Percentiles rank a stretch among this genome's conserved stretches.
Evolutionary conservation across 2,113 vertebrate genomes (phyloP).

Genomic region (Oncorhynchus keta): DNA sequence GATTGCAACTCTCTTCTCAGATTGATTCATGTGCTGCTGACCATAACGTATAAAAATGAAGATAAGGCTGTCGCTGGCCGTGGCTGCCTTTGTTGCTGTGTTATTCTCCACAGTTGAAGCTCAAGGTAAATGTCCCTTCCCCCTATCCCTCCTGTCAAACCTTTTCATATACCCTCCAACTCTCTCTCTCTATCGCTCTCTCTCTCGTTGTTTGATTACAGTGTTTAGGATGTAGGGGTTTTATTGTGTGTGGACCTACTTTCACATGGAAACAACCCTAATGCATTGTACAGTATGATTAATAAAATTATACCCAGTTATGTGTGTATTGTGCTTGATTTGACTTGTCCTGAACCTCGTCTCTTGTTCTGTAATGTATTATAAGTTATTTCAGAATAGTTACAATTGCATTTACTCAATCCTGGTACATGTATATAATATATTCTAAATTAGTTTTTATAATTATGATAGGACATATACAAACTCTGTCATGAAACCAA

Average conservation of each 20-base stretch:
- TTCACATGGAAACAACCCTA: no score
- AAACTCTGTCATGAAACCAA: no score
- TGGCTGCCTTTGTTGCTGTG: slow-evolving; percentile 81
- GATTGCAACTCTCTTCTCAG: slow-evolving; percentile 68
- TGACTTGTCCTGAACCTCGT: background rate
- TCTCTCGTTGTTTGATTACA: background rate
- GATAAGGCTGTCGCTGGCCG: slow-evolving; percentile 82
- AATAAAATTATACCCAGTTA: slow-evolving; percentile 57
- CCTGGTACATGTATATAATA: background rate
- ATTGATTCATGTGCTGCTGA: slow-evolving; percentile 87
- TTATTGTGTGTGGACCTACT: no score
- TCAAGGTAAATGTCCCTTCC: slow-evolving; percentile 84
- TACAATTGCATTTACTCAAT: background rate
- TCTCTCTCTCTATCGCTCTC: background rate
- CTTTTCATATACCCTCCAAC: slow-evolving; percentile 9
- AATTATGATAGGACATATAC: no score
- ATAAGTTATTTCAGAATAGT: no score
- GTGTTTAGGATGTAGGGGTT: no score
- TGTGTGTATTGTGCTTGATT: slow-evolving; percentile 45
- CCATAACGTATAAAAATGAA: slow-evolving; percentile 81
- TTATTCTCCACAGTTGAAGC: slow-evolving; percentile 85
- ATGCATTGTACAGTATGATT: slow-evolving; percentile 23
- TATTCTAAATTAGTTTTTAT: no score
- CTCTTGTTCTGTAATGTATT: no score
- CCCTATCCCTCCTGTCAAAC: slow-evolving; percentile 7